Base-by-base conservation (phyloP, 2,113 vertebrate species). In the Alethe castanea region DNA sequence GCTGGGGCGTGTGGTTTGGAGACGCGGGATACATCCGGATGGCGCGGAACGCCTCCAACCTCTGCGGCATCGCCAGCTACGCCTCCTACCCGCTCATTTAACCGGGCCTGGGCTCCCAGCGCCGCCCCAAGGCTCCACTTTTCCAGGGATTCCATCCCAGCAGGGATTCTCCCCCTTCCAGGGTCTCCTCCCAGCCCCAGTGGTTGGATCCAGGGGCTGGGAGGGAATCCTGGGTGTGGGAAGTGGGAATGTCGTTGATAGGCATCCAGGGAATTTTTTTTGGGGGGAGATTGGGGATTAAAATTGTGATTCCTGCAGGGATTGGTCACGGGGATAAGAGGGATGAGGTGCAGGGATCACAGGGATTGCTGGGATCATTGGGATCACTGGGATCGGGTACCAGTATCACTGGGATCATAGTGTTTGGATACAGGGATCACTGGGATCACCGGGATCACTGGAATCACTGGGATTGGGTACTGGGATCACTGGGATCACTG, bases 21-120 rank as follows among this genome's bases (percentile, higher is more conserved):
- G 97, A 98, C 1, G 2, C 44, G 42, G 98, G 98, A 28, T 98
- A 98, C 50, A 96, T 98, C 91, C 96, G 92, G 22, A 98, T 98
- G 95, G 62, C 86, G 19, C 97, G 98, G 61, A 98, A 98, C 23
- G 78, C 61, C 24, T 95, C 86, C 16, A 98, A 98, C 88, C 97
- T 94, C 11, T 98, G 98, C 4, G 98, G 98, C 15, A 98, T 98
- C 47, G 98, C 98, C 76, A 97, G 25, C 38, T 98, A 85, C 3
- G 14, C 95, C 50, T 98, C 95, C 3, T 98, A 98, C 8, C 98
- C 98, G 2, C 65, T 96, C 6, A 90, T 98, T 2, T 98, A 97
- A 0, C 26, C 8, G 0, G 11, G 6, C 3, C 35, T 6, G 1
- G 2, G 3, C 54, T 26, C 44, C 44, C 47, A 24, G 22, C 9